Evolutionary conservation across 1,140 invertebrate genomes (phyloP), one percentile per base, ranked within the genome.

Genomic region (Bursaphelenchus mucronatus): DNA sequence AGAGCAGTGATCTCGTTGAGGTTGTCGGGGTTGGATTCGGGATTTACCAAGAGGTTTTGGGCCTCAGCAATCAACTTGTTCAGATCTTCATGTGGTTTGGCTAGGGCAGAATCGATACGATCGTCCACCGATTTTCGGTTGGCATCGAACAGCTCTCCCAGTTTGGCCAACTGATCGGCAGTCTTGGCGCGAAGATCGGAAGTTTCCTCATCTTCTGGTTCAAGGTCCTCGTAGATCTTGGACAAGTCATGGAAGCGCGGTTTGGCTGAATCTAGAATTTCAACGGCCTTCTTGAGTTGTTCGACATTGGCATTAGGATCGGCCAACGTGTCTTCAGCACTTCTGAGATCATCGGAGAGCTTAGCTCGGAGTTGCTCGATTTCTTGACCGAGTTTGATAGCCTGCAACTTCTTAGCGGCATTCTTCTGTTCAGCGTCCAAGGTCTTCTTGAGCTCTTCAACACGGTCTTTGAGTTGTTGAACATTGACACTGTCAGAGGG

Each of bases 131-230:
- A 13, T 50, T 59, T 2, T 3, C 45, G 57, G 17, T 45, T 39
- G 41, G 41, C 45, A 3, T 50, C 21, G 57, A 59, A 59, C 41
- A 59, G 7, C 11, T 30, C 40, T 39, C 40, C 57, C 11, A 59
- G 7, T 45, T 39, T 13, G 13, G 53, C 40, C 40, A 59, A 50
- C 40, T 59, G 57, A 59, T 59, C 57, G 57, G 57, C 57, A 39
- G 47, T 50, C 6, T 39, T 45, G 11, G 15, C 11, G 41, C 57
- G 43, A 6, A 50, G 43, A 11, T 13, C 3, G 2, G 13, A 19
- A 4, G 57, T 59, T 50, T 39, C 10, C 40, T 30, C 19, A 7
- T 59, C 57, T 39, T 44, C 41, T 30, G 41, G 13, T 11, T 59
- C 41, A 3, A 59, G 57, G 11, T 44, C 44, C 4, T 59, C 40